Evolutionary conservation across 2,888 invertebrate genomes (phyloP).

Genomic region (Ectemnius lituratus): DNA sequence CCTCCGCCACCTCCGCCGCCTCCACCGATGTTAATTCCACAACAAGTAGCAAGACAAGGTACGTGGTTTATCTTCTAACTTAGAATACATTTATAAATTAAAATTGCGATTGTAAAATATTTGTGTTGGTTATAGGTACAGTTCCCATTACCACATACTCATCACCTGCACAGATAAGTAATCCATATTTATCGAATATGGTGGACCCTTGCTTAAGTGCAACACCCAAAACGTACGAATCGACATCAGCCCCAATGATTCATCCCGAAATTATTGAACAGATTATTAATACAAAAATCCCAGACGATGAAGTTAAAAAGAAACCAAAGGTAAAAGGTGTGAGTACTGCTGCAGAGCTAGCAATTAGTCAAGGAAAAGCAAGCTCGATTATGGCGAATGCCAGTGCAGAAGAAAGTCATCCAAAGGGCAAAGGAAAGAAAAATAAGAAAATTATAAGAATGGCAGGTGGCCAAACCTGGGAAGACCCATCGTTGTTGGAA

Average conservation of each 20-base stretch:
- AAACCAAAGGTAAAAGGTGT: constrained; percentile 84
- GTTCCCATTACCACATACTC: constrained; percentile 75
- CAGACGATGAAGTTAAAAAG: constrained; percentile 77
- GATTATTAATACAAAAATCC: constrained; percentile 75
- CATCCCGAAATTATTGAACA: constrained; percentile 75
- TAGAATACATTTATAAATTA: background rate
- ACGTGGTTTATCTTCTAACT: constrained; percentile 9
- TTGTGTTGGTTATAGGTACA: constrained; percentile 53
- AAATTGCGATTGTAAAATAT: background rate
- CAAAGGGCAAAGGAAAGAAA: constrained; percentile 80
- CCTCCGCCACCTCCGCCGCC: constrained; percentile 84
- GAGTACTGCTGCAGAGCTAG: constrained; percentile 82
- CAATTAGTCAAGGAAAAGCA: constrained; percentile 82
- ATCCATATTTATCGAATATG: constrained; percentile 72
- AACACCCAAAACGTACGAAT: constrained; percentile 77
- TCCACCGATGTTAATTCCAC: constrained; percentile 84
- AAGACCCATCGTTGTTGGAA: constrained; percentile 94
- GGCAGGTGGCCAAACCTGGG: constrained; percentile 97
- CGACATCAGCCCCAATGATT: constrained; percentile 70
- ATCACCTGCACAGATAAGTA: constrained; percentile 75
- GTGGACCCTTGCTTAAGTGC: constrained; percentile 72
- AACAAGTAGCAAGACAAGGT: constrained; percentile 81
- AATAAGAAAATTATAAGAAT: constrained; percentile 89
- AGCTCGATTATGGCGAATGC: constrained; percentile 77
- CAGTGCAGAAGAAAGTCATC: constrained; percentile 73